A percentile compares a stretch with the other conserved stretches of the same genome.
These are phyloP conservation scores for Operophtera brumata DNA, from an alignment of 2,888 invertebrate genomes.

Conservation along the genomic window DNA sequence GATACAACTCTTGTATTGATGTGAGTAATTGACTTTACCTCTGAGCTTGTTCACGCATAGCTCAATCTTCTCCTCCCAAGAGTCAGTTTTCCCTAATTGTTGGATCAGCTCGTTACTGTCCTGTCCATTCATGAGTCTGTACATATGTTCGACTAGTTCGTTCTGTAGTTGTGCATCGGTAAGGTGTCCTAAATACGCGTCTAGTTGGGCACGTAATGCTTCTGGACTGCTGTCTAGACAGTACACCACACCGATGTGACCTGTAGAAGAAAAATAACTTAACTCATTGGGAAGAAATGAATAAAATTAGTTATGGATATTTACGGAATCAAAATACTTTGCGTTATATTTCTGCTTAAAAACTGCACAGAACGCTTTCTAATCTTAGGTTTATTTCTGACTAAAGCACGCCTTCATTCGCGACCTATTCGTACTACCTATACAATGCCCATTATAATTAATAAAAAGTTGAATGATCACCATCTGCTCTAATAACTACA, in stretches of 20 bases:
- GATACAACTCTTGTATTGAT: conserved; percentile 42
- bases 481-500: too few relatives aligned
- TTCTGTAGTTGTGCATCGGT: conserved; percentile 42
- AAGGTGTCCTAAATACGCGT: conserved; percentile 42
- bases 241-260: conserved; percentile 45
- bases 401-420: too few relatives aligned
- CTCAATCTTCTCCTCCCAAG: conserved; percentile 43
- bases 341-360: too few relatives aligned
- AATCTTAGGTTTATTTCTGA: too few relatives aligned
- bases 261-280: conserved; percentile 29
- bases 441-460: too few relatives aligned
- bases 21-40: conserved; percentile 36
- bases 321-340: too few relatives aligned
- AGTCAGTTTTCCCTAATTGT: conserved; percentile 33
- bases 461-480: too few relatives aligned
- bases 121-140: conserved; percentile 39
- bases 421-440: too few relatives aligned
- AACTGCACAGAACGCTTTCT: too few relatives aligned
- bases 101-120: conserved; percentile 34
- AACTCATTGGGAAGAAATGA: too few relatives aligned
- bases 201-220: conserved; percentile 41
- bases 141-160: conserved; percentile 42
- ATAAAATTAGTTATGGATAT: too few relatives aligned
- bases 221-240: conserved; percentile 54
- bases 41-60: conserved; percentile 35